Evolutionary conservation across 2,113 vertebrate genomes (phyloP).

Genomic region (Grammomys surdaster): DNA sequence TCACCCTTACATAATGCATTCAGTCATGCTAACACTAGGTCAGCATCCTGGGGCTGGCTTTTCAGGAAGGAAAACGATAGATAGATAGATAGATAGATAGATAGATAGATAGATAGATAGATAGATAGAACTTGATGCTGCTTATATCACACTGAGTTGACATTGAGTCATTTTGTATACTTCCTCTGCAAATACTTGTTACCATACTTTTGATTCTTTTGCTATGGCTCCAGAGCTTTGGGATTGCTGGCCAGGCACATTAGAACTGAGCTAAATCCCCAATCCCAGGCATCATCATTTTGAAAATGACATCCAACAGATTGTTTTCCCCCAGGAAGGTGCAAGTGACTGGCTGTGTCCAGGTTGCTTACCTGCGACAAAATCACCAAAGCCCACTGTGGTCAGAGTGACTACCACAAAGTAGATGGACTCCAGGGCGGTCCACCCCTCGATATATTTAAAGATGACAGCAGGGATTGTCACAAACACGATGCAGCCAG

Average conservation of each 20-base stretch:
- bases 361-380: constrained; percentile 94
- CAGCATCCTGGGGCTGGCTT: not conserved
- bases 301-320: not conserved
- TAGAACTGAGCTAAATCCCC: not conserved
- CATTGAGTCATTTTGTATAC: not conserved
- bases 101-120: too few relatives aligned
- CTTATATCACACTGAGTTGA: not conserved
- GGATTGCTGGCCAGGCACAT: not conserved
- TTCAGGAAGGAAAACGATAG: not conserved
- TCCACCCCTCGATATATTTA: constrained; percentile 97
- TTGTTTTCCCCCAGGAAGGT: not conserved
- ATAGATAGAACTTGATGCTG: not conserved
- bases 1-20: constrained; percentile 75
- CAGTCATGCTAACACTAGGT: not conserved
- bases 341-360: not conserved
- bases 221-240: not conserved
- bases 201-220: not conserved
- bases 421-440: constrained; percentile 96
- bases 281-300: not conserved
- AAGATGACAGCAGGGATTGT: constrained; percentile 97
- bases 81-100: too few relatives aligned
- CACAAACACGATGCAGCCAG: constrained; percentile 97
- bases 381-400: constrained; percentile 98
- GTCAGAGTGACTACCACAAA: constrained; percentile 99
- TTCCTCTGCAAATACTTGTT: not conserved